A percentile compares a stretch with the other conserved stretches of the same genome.
These are phyloP conservation scores for Phengaris arion DNA, from an alignment of 2,888 invertebrate genomes.

Conservation along the genomic window DNA sequence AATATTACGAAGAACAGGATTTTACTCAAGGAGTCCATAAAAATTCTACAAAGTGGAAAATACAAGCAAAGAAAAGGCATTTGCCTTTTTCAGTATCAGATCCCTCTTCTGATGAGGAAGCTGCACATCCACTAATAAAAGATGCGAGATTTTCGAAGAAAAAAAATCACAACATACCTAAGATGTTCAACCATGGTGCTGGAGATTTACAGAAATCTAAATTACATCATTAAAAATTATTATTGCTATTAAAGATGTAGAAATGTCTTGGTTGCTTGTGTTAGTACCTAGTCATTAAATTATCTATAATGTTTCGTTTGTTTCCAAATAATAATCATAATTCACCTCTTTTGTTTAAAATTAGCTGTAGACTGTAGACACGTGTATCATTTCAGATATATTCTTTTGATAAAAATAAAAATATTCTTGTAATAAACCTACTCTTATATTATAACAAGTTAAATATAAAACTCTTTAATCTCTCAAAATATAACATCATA, in stretches of 20 bases:
- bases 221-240: conserved; percentile 50
- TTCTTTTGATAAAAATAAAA: neutral
- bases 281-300: neutral
- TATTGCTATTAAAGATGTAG: neutral
- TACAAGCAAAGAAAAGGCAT: conserved; percentile 69
- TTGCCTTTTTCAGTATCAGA: conserved; percentile 64
- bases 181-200: conserved; percentile 69
- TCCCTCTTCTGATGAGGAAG: conserved; percentile 67
- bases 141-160: conserved; percentile 61
- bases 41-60: conserved; percentile 61
- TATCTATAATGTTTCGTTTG: neutral
- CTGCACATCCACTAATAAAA: conserved; percentile 54
- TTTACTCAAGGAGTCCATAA: conserved; percentile 53
- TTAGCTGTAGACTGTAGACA: no score
- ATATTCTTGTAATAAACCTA: neutral
- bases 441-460: conserved; percentile 32
- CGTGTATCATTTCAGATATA: neutral
- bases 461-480: conserved; percentile 50
- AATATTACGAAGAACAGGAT: conserved; percentile 60
- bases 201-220: conserved; percentile 69
- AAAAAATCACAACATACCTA: conserved; percentile 54
- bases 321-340: neutral
- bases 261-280: neutral
- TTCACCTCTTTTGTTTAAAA: no score
- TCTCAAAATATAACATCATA: conserved; percentile 44